phyloP scores from a whole-genome alignment of 2,797 vertebrate genomes.

The Orestias chungarensis region DNA sequence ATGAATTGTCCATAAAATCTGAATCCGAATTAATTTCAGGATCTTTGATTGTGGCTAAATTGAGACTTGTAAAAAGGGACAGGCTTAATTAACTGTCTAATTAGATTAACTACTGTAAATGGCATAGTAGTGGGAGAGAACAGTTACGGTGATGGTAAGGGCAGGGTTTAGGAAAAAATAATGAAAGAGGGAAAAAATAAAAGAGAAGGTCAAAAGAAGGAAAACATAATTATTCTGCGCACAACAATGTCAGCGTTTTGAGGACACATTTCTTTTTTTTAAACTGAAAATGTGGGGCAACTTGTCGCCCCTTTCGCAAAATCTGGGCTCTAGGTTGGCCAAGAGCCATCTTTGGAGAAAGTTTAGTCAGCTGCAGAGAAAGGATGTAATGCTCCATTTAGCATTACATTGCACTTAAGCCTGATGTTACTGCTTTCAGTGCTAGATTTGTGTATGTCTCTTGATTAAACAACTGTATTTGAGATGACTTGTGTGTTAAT shows the following conservation, averaged over 20 bases:
- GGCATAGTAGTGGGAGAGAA: constrained; percentile 46
- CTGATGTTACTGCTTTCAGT: constrained; percentile 12
- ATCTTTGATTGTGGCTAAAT: constrained; percentile 13
- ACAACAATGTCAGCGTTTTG: constrained; percentile 6
- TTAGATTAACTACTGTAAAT: constrained; percentile 49
- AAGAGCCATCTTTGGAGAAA: constrained; percentile 20
- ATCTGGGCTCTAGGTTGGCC: constrained; percentile 9
- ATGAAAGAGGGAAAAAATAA: background rate
- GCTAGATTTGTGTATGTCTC: background rate
- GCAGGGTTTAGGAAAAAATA: background rate
- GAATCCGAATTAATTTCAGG: background rate
- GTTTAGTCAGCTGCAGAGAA: constrained; percentile 22
- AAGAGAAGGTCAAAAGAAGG: constrained; percentile 2
- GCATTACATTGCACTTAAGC: constrained; percentile 29
- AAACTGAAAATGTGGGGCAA: constrained; percentile 46
- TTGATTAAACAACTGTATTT: background rate
- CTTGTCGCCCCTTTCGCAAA: constrained; percentile 31
- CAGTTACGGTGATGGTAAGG: constrained; percentile 18
- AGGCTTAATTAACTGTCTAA: constrained; percentile 23
- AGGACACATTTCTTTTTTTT: constrained; percentile 32
- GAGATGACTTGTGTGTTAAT: background rate
- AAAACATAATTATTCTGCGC: constrained; percentile 10
- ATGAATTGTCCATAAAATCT: background rate
- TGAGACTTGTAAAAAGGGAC: constrained; percentile 22
- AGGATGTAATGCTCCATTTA: constrained; percentile 67